Evolutionary conservation across 2,113 vertebrate species (phyloP).

Genomic region (Corythornis vintsioides): DNA sequence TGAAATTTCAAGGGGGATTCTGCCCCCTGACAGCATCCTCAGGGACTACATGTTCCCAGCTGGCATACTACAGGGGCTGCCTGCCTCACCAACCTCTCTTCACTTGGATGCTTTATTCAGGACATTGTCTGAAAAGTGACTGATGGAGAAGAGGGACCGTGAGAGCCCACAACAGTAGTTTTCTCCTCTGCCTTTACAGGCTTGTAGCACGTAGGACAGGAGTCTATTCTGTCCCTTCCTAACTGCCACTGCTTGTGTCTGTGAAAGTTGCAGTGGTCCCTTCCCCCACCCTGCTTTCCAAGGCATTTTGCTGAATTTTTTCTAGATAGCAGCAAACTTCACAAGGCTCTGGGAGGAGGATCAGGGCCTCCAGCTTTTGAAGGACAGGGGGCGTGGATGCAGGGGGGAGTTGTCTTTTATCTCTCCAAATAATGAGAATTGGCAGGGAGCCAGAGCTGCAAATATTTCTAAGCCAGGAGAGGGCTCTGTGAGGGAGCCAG

Average conservation of each 20-base stretch:
- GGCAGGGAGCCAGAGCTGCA: constrained; percentile 63
- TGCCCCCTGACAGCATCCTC: background rate
- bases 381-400: constrained; percentile 57
- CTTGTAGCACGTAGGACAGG: background rate
- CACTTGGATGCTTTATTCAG: background rate
- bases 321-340: constrained; percentile 75
- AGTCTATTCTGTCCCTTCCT: background rate
- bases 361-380: constrained; percentile 58
- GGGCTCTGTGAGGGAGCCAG: constrained; percentile 14
- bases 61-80: background rate
- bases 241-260: background rate
- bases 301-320: constrained; percentile 66
- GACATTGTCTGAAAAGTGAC: background rate
- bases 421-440: constrained; percentile 73
- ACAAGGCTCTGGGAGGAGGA: constrained; percentile 60
- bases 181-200: background rate
- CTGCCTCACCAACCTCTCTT: background rate
- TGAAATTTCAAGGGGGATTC: background rate
- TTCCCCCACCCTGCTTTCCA: constrained; percentile 43
- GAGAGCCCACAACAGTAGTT: background rate
- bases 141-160: background rate
- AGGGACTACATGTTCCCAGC: background rate
- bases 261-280: constrained; percentile 28
- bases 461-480: constrained; percentile 39
- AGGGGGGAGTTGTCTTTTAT: constrained; percentile 67